Evolutionary conservation across 2,888 invertebrate genomes (phyloP).

Genomic region (Nemoura dubitans): DNA sequence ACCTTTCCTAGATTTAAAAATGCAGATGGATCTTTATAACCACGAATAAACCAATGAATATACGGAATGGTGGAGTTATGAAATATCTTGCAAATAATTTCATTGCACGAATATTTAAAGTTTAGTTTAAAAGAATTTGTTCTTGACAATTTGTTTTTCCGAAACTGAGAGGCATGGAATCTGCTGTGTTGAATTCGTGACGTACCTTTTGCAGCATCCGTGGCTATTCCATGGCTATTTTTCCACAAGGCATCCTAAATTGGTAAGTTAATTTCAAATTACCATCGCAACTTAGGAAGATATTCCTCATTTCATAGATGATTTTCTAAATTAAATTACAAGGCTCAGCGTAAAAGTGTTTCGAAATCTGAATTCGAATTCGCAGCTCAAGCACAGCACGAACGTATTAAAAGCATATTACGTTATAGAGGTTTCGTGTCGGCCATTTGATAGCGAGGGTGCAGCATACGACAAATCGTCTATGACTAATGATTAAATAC

Average conservation of each 20-base stretch:
- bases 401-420: not conserved
- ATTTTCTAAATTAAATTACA: conserved; percentile 12
- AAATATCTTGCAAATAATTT: not conserved
- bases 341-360: not conserved
- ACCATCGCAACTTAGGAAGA: not conserved
- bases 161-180: no score
- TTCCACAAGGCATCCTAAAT: not conserved
- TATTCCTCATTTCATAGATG: not conserved
- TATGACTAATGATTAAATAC: conserved; percentile 38
- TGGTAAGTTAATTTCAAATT: not conserved
- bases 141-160: no score
- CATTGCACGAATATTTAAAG: not conserved
- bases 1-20: not conserved
- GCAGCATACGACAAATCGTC: not conserved
- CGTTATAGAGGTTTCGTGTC: not conserved
- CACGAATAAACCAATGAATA: not conserved
- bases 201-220: no score
- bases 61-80: not conserved
- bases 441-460: not conserved
- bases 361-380: not conserved
- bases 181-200: no score
- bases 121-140: not conserved
- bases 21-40: not conserved
- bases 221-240: no score
- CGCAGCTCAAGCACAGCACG: not conserved